Base-by-base conservation (phyloP, 2,888 invertebrate species). In the Yponomeuta malinellus region DNA sequence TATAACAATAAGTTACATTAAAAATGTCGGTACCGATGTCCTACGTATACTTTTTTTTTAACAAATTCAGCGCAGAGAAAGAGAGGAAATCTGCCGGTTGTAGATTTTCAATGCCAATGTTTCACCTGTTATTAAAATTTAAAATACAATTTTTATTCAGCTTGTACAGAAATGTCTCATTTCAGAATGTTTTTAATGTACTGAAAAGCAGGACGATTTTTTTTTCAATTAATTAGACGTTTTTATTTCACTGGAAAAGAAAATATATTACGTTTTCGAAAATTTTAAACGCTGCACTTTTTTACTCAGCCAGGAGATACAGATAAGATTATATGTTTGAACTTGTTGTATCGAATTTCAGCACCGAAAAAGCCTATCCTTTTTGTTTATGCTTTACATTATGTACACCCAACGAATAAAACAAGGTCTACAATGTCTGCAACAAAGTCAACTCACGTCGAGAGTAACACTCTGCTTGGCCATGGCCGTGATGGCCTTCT, bases 391-490 rank as follows among this genome's bases (percentile, higher is more conserved):
- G 37, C 37, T 5, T 37, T 5, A 37, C 4, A 5, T 8, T 43
- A n/a, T n/a, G n/a, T n/a, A 43, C 8, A 5, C 8, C 8, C 8
- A 43, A 43, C 5, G 43, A 43, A 5, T 43, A 8, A 43, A 43
- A 43, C 43, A 37, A 37, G 37, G 0, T 12, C 63, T 6, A 63
- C 6, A 63, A 63, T 2, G 63, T 12, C 5, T 12, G 10, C 2
- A 37, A 37, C 37, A 43, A 43, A 43, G 43, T 43, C 31, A 63
- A 88, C 92, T 92, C 71, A 97, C 97, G 86, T 98, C 98, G 78
- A 98, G 92, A 6, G 98, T 98, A 74, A 98, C 98, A 82, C 96
- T 97, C 88, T 98, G 98, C 85, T 98, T 98, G 72, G 98, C 98
- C 96, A 98, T 98, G 29, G 98, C 97, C 73, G 97, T 97, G 84